Base-by-base conservation (phyloP, 2,113 vertebrate species). In the Pristiophorus japonicus region DNA sequence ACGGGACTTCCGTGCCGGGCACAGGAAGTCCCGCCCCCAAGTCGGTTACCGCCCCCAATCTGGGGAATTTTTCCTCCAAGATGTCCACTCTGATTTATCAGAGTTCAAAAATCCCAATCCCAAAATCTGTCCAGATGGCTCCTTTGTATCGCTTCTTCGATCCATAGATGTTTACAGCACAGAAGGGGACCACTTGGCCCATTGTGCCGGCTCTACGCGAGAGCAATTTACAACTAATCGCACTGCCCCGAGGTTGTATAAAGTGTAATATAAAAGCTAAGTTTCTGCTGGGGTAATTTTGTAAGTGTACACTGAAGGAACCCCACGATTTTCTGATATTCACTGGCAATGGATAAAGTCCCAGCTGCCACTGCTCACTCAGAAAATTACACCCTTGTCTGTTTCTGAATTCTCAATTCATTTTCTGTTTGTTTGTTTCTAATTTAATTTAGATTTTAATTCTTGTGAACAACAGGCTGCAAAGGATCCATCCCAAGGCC, bases 381-480 rank as follows among this genome's bases (percentile, higher is more conserved):
- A 59, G 51, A 55, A 51, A 24, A 51, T 51, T 51, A 51, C 47
- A 30, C 22, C 22, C 1, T 30, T 87, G 51, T 62, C 55, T 62
- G 30, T 62, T 63, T n/a, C 59, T 91, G 55, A 91, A 91, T 91
- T 38, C 88, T 91, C 55, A 63, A 63, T 91, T 91, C 30, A 91
- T 91, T 91, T 63, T 38, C 34, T 91, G 14, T 81, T 45, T 81
- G 78, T 45, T 81, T 81, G 78, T 91, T 91, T 91, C 87, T 59
- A 90, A 63, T 96, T 0, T 34, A 96, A 95, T 84, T 75, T 85
- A 99, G 99, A 97, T 99, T 92, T 96, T 99, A 97, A 99, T 99
- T 96, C 98, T 99, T 95, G 98, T 99, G 96, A 99, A 99, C 97
- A 99, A 99, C 97, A 98, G 99, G 97, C 99, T 99, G 97, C 99